A percentile compares a stretch with the other conserved stretches of the same genome.
Evolutionary conservation across 2,113 vertebrate species (phyloP).

Genomic region (Phrynocephalus versicolor): DNA sequence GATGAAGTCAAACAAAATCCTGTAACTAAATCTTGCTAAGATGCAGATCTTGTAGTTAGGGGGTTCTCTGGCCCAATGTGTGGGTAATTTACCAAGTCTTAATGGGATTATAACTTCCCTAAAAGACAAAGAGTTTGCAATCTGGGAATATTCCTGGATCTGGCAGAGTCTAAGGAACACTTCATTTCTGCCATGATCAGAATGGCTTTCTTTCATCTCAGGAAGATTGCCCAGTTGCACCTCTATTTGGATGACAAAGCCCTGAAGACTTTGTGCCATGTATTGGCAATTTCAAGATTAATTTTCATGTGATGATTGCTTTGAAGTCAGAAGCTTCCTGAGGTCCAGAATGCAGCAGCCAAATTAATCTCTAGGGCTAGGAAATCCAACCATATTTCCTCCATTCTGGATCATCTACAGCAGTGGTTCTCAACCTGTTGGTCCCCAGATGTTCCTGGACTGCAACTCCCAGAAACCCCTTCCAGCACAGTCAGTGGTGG

Average conservation of each 20-base stretch:
- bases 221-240: neutral
- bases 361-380: neutral
- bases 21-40: too few species aligned
- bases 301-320: neutral
- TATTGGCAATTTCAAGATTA: neutral
- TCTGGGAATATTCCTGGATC: neutral
- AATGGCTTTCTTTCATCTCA: neutral
- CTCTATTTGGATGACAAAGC: neutral
- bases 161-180: neutral
- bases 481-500: too few species aligned
- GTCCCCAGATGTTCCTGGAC: too few species aligned
- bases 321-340: neutral
- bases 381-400: neutral
- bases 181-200: neutral
- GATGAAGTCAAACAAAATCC: neutral
- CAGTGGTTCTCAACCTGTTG: too few species aligned
- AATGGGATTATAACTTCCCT: neutral
- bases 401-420: neutral
- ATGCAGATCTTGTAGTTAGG: too few species aligned
- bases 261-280: neutral
- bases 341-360: neutral
- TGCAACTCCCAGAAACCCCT: too few species aligned
- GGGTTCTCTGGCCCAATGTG: too few species aligned
- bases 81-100: neutral
- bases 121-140: neutral